Evolutionary conservation across 2,888 invertebrate species (phyloP), one percentile per base, ranked within the genome.

Genomic region (Conops quadrifasciatus): DNA sequence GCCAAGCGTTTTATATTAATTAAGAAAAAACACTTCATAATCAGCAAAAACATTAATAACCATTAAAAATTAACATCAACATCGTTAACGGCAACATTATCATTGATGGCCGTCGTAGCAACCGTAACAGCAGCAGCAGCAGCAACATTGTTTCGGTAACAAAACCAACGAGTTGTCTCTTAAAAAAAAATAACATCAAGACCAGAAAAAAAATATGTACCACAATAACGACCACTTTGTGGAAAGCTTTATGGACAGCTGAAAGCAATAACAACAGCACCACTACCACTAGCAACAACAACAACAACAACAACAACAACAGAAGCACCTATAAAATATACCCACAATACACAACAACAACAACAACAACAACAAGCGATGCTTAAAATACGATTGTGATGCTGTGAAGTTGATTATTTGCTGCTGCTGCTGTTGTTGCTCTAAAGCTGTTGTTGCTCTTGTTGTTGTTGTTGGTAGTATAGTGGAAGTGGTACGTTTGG

Each of bases 21-120:
- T 36, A 36, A 36, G 9, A 36, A 36, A 36, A 36, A 36, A 4
- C 36, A 36, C 4, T 36, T 4, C 36, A 36, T 36, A 36, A 36
- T 36, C 36, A 70, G 66, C 60, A 64, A 70, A 53, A 72, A 45
- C 64, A 73, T 19, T 70, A 70, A 73, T 62, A 71, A 67, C 19
- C 67, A 36, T 58, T 2, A 15, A 58, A 1, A 53, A 9, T 21
- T n/a, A 24, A 53, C 66, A 75, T 24, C 70, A 70, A 56, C 56
- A 62, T 58, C 67, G 53, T 53, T 15, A 49, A 26, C 62, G 63
- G 28, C 47, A 53, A 24, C 47, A 36, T 19, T 36, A 49, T 26
- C 30, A 24, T 19, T 30, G 60, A 47, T 62, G 24, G 26, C 26
- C 26, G 30, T 64, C 51, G 4, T 19, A 36, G 47, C 67, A 65